Percentiles rank a stretch among this genome's conserved stretches.
Evolutionary conservation across 2,113 vertebrate genomes (phyloP).

Genomic region (Panthera uncia): DNA sequence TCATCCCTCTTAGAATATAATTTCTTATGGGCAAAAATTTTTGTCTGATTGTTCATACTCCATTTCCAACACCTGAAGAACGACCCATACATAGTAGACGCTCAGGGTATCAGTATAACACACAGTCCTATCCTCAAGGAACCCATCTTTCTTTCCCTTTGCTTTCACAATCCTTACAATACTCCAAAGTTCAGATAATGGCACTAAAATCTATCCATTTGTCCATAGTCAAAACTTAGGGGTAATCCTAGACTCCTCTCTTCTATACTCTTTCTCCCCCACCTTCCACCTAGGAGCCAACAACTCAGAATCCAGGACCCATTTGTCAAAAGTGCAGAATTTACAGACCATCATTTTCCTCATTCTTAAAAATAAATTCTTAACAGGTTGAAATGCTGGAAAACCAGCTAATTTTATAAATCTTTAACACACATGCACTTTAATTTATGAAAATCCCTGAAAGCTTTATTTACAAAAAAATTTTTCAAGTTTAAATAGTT

Average conservation of each 20-base stretch:
- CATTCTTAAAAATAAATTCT: conserved; percentile 14
- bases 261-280: not conserved
- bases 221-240: not conserved
- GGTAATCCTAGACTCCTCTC: not conserved
- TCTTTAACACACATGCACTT: not conserved
- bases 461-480: conserved; percentile 19
- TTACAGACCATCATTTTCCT: not conserved
- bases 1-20: not conserved
- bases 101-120: not conserved
- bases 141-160: not conserved
- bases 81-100: not conserved
- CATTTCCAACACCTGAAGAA: not conserved
- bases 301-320: not conserved
- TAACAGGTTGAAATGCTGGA: not conserved
- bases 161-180: not conserved
- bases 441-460: conserved; percentile 22
- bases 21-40: not conserved
- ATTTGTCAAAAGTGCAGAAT: not conserved
- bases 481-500: not conserved
- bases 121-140: not conserved
- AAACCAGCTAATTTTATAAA: conserved; percentile 1
- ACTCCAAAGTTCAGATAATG: not conserved
- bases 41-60: not conserved
- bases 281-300: not conserved
- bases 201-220: not conserved